Conservation (phyloP, 2,113 vertebrate species). For the Elaphurus davidianus region DNA sequence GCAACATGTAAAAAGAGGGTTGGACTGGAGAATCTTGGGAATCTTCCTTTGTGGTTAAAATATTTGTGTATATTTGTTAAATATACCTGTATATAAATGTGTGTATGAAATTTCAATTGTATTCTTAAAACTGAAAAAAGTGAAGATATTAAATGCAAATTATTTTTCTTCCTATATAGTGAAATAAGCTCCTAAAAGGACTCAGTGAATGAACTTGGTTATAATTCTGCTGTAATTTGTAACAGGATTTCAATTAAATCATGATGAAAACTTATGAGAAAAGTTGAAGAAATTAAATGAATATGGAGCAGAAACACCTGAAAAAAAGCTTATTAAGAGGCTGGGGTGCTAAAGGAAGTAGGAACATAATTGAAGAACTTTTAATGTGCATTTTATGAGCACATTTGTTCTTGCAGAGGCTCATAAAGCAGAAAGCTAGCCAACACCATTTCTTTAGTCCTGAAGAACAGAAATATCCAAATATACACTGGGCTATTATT, state of each 20-base stretch:
- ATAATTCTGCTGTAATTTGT: slow-evolving; percentile 25
- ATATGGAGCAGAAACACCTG: slow-evolving; percentile 34
- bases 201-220: background rate
- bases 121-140: background rate
- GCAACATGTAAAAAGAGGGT: background rate
- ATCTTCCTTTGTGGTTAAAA: background rate
- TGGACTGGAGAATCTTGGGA: background rate
- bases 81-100: background rate
- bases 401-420: slow-evolving; percentile 47
- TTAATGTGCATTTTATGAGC: slow-evolving; percentile 63
- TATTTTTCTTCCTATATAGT: background rate
- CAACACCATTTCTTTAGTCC: slow-evolving; percentile 1
- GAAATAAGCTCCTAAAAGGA: background rate
- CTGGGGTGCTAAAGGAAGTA: slow-evolving; percentile 33
- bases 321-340: slow-evolving; percentile 59
- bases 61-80: accelerated
- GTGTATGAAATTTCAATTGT: background rate
- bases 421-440: slow-evolving; percentile 49
- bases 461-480: slow-evolving; percentile 38
- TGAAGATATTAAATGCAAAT: background rate
- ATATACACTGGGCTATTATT: slow-evolving; percentile 38
- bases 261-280: slow-evolving; percentile 45
- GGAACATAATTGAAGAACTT: slow-evolving; percentile 57
- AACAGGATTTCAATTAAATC: slow-evolving; percentile 51
- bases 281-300: slow-evolving; percentile 49